These are phyloP conservation scores for Atherix ibis DNA, from an alignment of 2,888 invertebrate species.

Conservation along the genomic window DNA sequence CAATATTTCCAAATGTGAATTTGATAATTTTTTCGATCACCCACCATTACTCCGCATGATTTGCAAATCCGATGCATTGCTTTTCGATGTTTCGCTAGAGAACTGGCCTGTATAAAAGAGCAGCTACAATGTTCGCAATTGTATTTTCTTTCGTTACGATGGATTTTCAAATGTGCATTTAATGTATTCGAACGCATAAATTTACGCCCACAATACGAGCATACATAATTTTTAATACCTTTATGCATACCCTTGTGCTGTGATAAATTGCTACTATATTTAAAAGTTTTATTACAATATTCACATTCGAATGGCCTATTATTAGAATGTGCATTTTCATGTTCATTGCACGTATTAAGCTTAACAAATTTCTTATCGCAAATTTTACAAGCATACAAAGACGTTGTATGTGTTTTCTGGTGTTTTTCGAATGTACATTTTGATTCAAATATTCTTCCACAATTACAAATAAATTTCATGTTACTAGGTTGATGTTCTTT, in stretches of 20 bases:
- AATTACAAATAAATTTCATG: constrained; percentile 12
- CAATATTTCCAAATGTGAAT: constrained; percentile 14
- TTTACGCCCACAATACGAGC: constrained; percentile 13
- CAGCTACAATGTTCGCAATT: constrained; percentile 13
- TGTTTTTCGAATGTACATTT: constrained; percentile 12
- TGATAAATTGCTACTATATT: constrained; percentile 13
- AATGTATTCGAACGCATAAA: constrained; percentile 20
- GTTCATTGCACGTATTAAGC: constrained; percentile 14
- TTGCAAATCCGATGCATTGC: constrained; percentile 13
- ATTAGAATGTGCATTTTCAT: constrained; percentile 15
- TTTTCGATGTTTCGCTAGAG: constrained; percentile 17
- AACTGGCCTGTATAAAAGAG: constrained; percentile 20
- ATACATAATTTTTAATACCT: constrained; percentile 13
- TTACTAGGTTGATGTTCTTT: constrained; percentile 10
- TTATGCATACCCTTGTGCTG: constrained; percentile 13
- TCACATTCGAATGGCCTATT: constrained; percentile 15
- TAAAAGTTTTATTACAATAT: constrained; percentile 13
- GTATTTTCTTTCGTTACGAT: constrained; percentile 13
- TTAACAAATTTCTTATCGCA: constrained; percentile 18
- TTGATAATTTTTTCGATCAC: constrained; percentile 12
- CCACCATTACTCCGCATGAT: constrained; percentile 12
- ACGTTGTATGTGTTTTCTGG: constrained; percentile 10
- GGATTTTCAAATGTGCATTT: constrained; percentile 16
- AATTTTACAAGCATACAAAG: constrained; percentile 12
- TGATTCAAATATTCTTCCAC: constrained; percentile 13